Percentiles rank a stretch among this genome's conserved stretches.
phyloP scores from a whole-genome alignment of 2,888 invertebrate species.

The Mystacides longicornis region DNA sequence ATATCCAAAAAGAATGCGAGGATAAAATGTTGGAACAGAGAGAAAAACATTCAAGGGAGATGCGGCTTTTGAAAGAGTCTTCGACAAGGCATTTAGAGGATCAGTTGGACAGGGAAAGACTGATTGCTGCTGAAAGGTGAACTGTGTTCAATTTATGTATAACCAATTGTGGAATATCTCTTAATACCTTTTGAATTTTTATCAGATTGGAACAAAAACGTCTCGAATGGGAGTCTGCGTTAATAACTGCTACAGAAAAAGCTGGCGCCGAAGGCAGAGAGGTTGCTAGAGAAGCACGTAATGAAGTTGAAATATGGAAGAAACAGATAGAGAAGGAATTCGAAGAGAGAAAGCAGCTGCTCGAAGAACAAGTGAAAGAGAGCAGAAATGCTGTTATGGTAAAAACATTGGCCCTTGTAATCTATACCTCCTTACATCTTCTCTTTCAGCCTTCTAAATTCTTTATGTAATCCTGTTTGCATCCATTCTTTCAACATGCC shows the following conservation, averaged over 20 bases:
- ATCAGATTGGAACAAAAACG: constrained; percentile 36
- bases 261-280: constrained; percentile 43
- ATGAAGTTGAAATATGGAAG: constrained; percentile 19
- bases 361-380: constrained; percentile 36
- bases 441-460: too few species aligned
- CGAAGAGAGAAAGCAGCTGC: constrained; percentile 39
- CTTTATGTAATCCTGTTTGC: too few species aligned
- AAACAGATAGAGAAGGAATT: constrained; percentile 16
- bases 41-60: constrained; percentile 40
- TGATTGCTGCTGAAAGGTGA: constrained; percentile 40
- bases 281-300: constrained; percentile 34
- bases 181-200: neutral
- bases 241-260: constrained; percentile 32
- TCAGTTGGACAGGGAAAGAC: constrained; percentile 42
- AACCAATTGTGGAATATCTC: neutral
- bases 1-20: constrained; percentile 39
- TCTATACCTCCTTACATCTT: too few species aligned
- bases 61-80: constrained; percentile 51
- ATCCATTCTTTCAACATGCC: too few species aligned
- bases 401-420: neutral
- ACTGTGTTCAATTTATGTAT: neutral
- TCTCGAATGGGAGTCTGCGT: constrained; percentile 32
- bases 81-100: constrained; percentile 41
- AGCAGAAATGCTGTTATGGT: constrained; percentile 28
- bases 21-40: constrained; percentile 38